Base-by-base conservation (phyloP, 2,888 invertebrate species). In the Colostygia pectinataria region DNA sequence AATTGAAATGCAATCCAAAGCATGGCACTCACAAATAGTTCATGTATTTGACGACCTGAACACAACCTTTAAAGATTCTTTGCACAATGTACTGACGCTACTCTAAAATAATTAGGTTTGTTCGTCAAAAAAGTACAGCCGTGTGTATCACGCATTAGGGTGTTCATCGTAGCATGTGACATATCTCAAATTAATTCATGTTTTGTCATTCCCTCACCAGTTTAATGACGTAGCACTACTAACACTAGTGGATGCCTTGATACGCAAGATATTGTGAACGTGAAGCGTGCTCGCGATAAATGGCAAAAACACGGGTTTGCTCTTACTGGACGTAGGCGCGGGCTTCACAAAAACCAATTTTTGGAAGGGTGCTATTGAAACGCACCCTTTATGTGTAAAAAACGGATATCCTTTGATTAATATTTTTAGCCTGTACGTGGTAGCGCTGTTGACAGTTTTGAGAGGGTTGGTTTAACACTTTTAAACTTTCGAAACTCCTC, bases 151-250 rank as follows among this genome's bases (percentile, higher is more conserved):
- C 54, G 53, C 51, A 68, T 65, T 65, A 66, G 73, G 77, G 79
- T 78, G 76, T 71, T 69, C 89, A 88, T 70, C 78, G 83, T 77
- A 83, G 80, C 89, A 77, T 86, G 68, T 79, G 90, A 89, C 90
- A 82, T 83, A 83, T 86, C 85, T 80, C 77, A 89, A 88, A 90
- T 88, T 89, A 88, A 89, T 88, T 89, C 87, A 83, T 87, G 87
- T 89, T 88, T 88, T 89, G 90, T 89, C 89, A 87, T 88, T 84
- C 83, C 82, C 83, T 80, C 83, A 83, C 88, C 71, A 74, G 74
- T 71, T 80, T 87, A 88, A 87, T 89, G 90, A 89, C 85, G 65
- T 80, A 62, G 83, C 84, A 81, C 82, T 85, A 83, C 85, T 78
- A 83, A 77, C 78, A 73, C 75, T 72, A 80, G 76, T 71, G 68